Percentiles rank a stretch among this genome's conserved stretches.
These are phyloP conservation scores for Periphyllus acericola DNA, from an alignment of 2,888 invertebrate species.

Conservation along the genomic window DNA sequence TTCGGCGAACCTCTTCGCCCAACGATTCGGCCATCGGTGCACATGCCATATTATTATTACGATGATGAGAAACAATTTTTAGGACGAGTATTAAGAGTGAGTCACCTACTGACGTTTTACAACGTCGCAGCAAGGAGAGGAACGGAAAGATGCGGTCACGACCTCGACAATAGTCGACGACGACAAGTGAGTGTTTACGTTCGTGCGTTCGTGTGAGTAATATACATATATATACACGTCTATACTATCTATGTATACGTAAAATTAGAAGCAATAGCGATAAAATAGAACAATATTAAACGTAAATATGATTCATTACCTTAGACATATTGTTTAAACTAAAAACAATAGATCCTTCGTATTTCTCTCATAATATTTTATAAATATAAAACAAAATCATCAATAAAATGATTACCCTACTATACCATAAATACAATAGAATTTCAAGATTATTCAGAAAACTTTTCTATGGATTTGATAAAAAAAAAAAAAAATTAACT, in stretches of 20 bases:
- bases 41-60: slow-evolving; percentile 27
- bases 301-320: slow-evolving; percentile 2
- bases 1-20: slow-evolving; percentile 69
- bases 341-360: not conserved
- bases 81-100: not conserved
- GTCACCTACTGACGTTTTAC: slow-evolving; percentile 21
- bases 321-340: not conserved
- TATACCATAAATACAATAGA: not conserved
- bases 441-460: not conserved
- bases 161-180: slow-evolving; percentile 52
- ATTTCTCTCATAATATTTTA: not conserved
- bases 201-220: not conserved
- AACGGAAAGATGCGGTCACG: slow-evolving; percentile 38
- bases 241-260: not conserved
- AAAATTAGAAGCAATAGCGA: slow-evolving; percentile 15
- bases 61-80: slow-evolving; percentile 13
- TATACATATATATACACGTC: not conserved
- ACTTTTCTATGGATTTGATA: not conserved
- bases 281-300: not conserved
- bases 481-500: not conserved
- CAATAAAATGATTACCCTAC: not conserved
- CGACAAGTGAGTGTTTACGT: slow-evolving; percentile 35
- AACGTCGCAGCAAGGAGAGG: not conserved
- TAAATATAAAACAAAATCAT: not conserved
- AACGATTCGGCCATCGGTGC: slow-evolving; percentile 53